Conservation (phyloP, 1,140 invertebrate genomes). For the Rhopalosiphum maidis region DNA sequence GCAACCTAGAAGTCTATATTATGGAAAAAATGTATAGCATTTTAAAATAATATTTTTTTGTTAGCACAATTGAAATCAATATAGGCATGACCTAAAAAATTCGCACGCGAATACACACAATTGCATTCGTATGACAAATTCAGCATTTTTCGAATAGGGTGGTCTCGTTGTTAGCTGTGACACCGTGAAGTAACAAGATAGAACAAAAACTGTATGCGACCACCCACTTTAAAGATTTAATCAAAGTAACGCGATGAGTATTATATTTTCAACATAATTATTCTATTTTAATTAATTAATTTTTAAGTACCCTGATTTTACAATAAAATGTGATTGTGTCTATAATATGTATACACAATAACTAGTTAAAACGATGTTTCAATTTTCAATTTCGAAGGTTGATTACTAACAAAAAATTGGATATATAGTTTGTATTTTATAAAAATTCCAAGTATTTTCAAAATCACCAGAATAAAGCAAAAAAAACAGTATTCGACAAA, state of each 20-base stretch:
- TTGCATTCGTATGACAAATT: neutral
- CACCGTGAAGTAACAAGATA: neutral
- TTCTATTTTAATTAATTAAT: neutral
- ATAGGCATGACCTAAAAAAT: neutral
- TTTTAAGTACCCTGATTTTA: neutral
- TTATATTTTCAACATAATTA: neutral
- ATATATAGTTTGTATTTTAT: too few species aligned
- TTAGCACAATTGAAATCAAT: neutral
- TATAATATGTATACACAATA: too few species aligned
- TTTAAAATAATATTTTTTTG: neutral
- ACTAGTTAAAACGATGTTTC: too few species aligned
- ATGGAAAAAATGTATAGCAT: neutral
- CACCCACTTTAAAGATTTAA: constrained; percentile 20
- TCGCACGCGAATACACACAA: neutral
- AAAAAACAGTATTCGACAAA: too few species aligned
- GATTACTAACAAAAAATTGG: too few species aligned
- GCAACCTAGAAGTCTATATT: neutral
- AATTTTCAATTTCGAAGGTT: too few species aligned
- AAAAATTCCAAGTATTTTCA: too few species aligned
- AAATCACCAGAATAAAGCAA: too few species aligned
- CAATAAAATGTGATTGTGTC: too few species aligned
- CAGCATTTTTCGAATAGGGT: neutral
- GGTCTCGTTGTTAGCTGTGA: neutral
- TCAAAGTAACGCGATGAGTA: neutral
- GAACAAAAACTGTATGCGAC: neutral